Conservation (phyloP, 2,888 invertebrate species). For the Orchestes rusci region DNA sequence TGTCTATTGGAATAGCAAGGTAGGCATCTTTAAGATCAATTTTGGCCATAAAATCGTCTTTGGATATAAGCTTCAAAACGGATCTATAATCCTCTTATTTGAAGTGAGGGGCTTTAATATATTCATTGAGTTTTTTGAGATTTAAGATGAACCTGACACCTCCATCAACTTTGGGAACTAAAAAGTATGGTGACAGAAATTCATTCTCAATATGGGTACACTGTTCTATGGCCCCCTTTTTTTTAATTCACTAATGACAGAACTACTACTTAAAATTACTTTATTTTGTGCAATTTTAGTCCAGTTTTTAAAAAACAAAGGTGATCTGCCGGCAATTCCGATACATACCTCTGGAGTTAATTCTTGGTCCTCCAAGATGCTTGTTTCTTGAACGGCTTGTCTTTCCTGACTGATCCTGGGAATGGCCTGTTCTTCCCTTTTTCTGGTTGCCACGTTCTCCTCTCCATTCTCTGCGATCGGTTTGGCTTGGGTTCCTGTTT, state of each 20-base stretch:
- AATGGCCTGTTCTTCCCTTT: no score
- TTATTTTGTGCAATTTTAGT: slow-evolving; percentile 3
- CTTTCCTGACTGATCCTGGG: no score
- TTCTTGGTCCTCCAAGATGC: no score
- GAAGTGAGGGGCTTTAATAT: slow-evolving; percentile 24
- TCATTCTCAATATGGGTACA: slow-evolving; percentile 1
- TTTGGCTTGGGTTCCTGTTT: no score
- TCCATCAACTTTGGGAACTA: slow-evolving; percentile 6
- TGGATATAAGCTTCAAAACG: slow-evolving; percentile 21
- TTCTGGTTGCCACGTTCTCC: no score
- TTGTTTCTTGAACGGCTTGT: no score
- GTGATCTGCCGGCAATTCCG: no score
- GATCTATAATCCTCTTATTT: slow-evolving; percentile 30
- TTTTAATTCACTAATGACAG: slow-evolving; percentile 1
- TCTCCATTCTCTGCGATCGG: no score
- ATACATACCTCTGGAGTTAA: no score
- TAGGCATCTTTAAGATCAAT: slow-evolving; percentile 20
- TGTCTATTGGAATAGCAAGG: slow-evolving; percentile 5
- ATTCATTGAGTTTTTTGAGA: slow-evolving; percentile 1
- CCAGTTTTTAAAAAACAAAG: no score
- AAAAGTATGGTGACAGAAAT: slow-evolving; percentile 9
- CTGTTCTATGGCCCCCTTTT: slow-evolving; percentile 4
- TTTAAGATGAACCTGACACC: slow-evolving; percentile 23
- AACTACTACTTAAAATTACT: slow-evolving; percentile 1
- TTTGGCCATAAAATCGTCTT: slow-evolving; percentile 16